Evolutionary conservation across 2,888 invertebrate species (phyloP).

Genomic region (Heliconius aoede): DNA sequence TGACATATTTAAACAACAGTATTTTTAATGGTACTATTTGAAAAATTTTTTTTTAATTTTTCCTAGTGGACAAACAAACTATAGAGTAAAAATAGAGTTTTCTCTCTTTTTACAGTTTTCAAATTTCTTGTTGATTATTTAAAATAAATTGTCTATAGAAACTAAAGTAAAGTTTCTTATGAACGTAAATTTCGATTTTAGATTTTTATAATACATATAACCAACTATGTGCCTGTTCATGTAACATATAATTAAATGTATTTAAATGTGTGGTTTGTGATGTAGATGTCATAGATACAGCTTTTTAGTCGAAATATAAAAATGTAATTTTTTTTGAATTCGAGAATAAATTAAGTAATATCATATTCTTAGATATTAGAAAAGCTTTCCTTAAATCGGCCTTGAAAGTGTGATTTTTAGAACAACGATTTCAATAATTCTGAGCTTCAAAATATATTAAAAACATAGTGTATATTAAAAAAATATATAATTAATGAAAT

Average conservation of each 20-base stretch:
- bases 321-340: constrained; percentile 1
- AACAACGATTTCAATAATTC: constrained; percentile 55
- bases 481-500: constrained; percentile 55
- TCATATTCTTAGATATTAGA: constrained; percentile 21
- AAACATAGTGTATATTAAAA: constrained; percentile 48
- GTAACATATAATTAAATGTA: constrained; percentile 33
- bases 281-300: constrained; percentile 16
- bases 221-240: constrained; percentile 54
- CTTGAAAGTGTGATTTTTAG: constrained; percentile 23
- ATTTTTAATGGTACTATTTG: constrained; percentile 32
- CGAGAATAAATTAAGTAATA: background rate
- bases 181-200: constrained; percentile 36
- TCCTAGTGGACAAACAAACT: constrained; percentile 32
- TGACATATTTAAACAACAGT: constrained; percentile 39
- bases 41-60: background rate
- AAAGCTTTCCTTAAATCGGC: constrained; percentile 23
- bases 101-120: constrained; percentile 28
- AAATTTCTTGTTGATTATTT: constrained; percentile 10
- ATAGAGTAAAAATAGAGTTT: constrained; percentile 34
- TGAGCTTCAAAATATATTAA: constrained; percentile 52
- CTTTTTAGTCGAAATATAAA: constrained; percentile 15
- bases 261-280: constrained; percentile 48
- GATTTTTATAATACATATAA: constrained; percentile 47
- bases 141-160: constrained; percentile 23
- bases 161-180: constrained; percentile 31